Percentiles rank a stretch among this genome's conserved stretches.
Conservation (phyloP, 2,113 vertebrate species). For the Pavo muticus region DNA sequence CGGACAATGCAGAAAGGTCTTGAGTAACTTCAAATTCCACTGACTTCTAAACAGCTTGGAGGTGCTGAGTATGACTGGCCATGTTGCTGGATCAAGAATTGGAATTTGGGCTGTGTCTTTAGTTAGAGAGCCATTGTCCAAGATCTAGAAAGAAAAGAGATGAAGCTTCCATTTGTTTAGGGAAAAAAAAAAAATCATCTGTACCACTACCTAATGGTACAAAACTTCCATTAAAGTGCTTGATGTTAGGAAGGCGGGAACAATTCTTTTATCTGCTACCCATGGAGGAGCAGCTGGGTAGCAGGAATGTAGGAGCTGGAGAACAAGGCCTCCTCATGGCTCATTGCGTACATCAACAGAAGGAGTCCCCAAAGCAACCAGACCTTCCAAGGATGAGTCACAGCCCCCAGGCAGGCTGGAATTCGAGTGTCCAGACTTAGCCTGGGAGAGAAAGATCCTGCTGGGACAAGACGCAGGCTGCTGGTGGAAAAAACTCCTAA, state of each 20-base stretch:
- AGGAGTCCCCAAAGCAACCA: conserved; percentile 72
- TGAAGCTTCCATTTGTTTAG: not conserved
- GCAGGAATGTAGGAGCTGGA: conserved; percentile 28
- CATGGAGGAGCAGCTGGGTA: conserved; percentile 9
- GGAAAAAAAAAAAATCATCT: not conserved
- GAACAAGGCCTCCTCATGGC: not conserved
- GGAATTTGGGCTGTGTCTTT: not conserved
- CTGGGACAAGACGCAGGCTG: conserved; percentile 65
- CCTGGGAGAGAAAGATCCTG: conserved; percentile 62
- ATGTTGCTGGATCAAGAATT: not conserved
- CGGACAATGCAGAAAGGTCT: not conserved
- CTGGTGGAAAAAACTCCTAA: conserved; percentile 51
- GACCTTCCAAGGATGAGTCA: conserved; percentile 75
- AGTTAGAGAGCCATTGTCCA: not conserved
- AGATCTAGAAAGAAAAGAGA: not conserved
- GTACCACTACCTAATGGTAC: not conserved
- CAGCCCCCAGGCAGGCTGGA: conserved; percentile 41
- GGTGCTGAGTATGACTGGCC: not conserved
- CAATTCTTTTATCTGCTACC: not conserved
- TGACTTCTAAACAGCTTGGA: not conserved
- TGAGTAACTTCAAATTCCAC: not conserved
- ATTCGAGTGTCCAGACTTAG: conserved; percentile 65
- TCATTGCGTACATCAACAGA: conserved; percentile 50
- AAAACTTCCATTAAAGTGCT: not conserved
- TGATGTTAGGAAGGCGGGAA: not conserved